Evolutionary conservation across 2,888 invertebrate genomes (phyloP).

Genomic region (Stratiomys singularior): DNA sequence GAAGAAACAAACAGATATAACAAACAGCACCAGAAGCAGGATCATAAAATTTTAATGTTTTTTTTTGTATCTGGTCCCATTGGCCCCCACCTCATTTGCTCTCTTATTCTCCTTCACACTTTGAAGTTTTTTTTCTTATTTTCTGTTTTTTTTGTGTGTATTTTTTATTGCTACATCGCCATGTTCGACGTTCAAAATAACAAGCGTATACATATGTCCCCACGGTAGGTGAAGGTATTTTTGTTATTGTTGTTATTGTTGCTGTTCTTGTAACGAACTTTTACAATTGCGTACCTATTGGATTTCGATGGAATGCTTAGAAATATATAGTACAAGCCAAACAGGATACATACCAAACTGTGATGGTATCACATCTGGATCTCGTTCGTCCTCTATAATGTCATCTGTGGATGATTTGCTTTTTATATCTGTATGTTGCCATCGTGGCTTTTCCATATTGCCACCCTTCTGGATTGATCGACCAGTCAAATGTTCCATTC

Average conservation of each 20-base stretch:
- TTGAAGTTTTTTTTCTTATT: not conserved
- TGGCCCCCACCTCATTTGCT: too few species aligned
- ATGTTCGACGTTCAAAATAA: too few species aligned
- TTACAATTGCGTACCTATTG: too few species aligned
- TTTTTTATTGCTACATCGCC: too few species aligned
- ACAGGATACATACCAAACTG: conserved; percentile 72
- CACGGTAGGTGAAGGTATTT: too few species aligned
- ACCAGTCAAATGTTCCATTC: not conserved
- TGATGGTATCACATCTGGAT: conserved; percentile 80
- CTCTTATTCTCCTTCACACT: too few species aligned
- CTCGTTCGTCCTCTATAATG: conserved; percentile 66
- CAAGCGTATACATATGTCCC: too few species aligned
- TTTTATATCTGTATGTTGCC: conserved; percentile 67
- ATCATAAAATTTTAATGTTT: conserved; percentile 25
- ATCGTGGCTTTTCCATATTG: conserved; percentile 64
- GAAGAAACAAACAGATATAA: not conserved
- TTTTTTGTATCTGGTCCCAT: not conserved
- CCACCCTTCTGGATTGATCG: conserved; percentile 55
- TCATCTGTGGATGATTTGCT: conserved; percentile 63
- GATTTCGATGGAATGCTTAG: not conserved
- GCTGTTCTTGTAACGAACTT: not conserved
- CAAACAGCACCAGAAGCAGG: too few species aligned
- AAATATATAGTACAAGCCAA: not conserved
- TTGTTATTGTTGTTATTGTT: too few species aligned
- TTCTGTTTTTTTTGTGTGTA: not conserved